Base-by-base conservation (phyloP, 2,888 invertebrate genomes). In the Synanthedon tipuliformis region DNA sequence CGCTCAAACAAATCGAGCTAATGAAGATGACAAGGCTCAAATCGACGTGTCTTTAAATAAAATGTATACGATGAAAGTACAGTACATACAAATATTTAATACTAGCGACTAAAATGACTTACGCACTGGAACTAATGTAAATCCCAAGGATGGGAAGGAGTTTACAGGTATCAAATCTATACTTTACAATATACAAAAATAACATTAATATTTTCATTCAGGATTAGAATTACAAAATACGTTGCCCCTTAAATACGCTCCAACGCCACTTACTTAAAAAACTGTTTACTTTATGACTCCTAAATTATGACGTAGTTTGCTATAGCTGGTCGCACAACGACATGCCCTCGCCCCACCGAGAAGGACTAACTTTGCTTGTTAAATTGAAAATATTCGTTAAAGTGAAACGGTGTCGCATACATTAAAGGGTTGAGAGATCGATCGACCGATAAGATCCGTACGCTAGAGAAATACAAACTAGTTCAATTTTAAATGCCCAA, bases 381-480 rank as follows among this genome's bases (percentile, higher is more conserved):
- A 67, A 63, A 62, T 64, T 63, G 57, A 66, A 64, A 73, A 72
- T 71, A 75, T 74, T 73, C 66, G 70, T 73, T 62, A 60, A 62
- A 76, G 67, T 76, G 62, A 69, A 69, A 71, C 72, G 69, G 71
- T 74, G 75, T 78, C 73, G 79, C 75, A 76, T 76, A 77, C 69
- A 75, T 76, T 73, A 78, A 85, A 85, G 84, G 83, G 84, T 83
- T 81, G 69, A 75, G 74, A 78, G 76, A 78, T 71, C 70, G 81
- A 86, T 84, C 75, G 71, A 18, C 61, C 64, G 85, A 85, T 85
- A 84, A 83, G 78, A 76, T 73, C 65, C 64, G 65, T 64, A 69
- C 72, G 71, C 65, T 71, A 70, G 69, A 74, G 72, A 74, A 82
- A 79, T 78, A 81, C 78, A 78, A 81, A 85, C 74, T 82, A 78